A percentile compares a stretch with the other conserved stretches of the same genome.
These are phyloP conservation scores for Zeus faber DNA, from an alignment of 2,113 vertebrate genomes.

Conservation along the genomic window DNA sequence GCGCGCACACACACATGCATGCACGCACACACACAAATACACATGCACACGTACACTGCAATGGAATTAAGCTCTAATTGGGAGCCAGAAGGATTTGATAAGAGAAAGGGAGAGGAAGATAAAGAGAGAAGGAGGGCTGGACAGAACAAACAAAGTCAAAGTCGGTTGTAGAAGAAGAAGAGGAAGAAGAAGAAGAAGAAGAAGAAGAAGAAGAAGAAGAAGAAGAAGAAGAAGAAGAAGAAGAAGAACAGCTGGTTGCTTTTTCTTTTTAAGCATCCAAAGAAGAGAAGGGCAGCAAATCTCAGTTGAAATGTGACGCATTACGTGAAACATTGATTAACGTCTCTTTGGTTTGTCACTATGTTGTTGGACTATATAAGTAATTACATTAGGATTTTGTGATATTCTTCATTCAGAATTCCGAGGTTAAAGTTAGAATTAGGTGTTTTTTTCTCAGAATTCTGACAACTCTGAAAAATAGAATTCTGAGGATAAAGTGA, in stretches of 20 bases:
- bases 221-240: constrained; percentile 55
- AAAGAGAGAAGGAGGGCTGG: neutral
- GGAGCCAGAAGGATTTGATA: constrained; percentile 89
- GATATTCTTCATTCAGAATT: too few species aligned
- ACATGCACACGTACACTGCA: constrained; percentile 78
- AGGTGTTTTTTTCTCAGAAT: too few species aligned
- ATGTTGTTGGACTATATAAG: too few species aligned
- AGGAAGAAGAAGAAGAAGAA: neutral
- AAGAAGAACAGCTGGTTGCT: constrained; percentile 64
- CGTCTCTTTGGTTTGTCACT: too few species aligned
- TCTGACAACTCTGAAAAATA: too few species aligned
- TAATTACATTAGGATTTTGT: too few species aligned
- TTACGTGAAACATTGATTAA: too few species aligned
- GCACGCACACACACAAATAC: constrained; percentile 22
- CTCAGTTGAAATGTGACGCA: neutral
- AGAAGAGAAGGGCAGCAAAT: constrained; percentile 26
- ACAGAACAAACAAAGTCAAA: too few species aligned
- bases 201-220: neutral
- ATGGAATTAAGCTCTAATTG: constrained; percentile 93
- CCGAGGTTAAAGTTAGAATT: too few species aligned
- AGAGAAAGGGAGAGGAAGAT: constrained; percentile 20
- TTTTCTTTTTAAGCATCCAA: too few species aligned
- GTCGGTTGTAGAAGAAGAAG: too few species aligned
- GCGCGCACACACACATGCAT: constrained; percentile 10
- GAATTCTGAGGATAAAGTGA: too few species aligned